A percentile compares a stretch with the other conserved stretches of the same genome.
Conservation (phyloP, 2,797 vertebrate genomes). For the Acropternis orthonyx region DNA sequence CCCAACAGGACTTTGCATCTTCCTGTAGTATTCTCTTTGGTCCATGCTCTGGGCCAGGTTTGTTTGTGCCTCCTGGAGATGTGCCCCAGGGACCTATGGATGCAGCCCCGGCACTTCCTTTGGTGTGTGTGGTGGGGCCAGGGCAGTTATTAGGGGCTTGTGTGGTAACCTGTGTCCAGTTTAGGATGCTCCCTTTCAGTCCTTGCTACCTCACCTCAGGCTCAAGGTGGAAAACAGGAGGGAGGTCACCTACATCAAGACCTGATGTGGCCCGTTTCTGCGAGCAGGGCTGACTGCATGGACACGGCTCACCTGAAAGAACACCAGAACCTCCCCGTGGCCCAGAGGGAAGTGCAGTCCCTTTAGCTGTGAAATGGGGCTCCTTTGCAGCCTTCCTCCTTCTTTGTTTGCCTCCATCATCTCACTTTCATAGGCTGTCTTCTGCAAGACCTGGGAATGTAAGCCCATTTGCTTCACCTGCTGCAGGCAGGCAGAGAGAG, state of each 20-base stretch:
- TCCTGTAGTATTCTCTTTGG: neutral
- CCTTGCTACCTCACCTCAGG: neutral
- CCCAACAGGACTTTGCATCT: neutral
- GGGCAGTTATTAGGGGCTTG: neutral
- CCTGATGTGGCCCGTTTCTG: neutral
- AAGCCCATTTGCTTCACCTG: neutral
- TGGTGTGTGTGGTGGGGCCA: accelerated
- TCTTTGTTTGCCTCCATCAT: neutral
- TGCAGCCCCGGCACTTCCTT: neutral
- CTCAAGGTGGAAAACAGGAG: neutral
- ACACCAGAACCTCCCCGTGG: neutral
- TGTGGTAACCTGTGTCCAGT: neutral
- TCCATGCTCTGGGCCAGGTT: neutral
- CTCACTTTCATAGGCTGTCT: neutral
- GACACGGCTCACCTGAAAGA: neutral
- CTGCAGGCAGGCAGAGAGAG: neutral
- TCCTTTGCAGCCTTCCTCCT: neutral
- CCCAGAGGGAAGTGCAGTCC: neutral
- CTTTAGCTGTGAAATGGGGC: neutral
- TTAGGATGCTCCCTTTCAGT: neutral
- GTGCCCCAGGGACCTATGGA: accelerated
- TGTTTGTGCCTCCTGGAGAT: neutral
- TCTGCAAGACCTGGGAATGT: neutral
- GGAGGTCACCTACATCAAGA: neutral
- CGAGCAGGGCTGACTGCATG: neutral